Base-by-base conservation (phyloP, 2,113 vertebrate species). In the Oncorhynchus keta region DNA sequence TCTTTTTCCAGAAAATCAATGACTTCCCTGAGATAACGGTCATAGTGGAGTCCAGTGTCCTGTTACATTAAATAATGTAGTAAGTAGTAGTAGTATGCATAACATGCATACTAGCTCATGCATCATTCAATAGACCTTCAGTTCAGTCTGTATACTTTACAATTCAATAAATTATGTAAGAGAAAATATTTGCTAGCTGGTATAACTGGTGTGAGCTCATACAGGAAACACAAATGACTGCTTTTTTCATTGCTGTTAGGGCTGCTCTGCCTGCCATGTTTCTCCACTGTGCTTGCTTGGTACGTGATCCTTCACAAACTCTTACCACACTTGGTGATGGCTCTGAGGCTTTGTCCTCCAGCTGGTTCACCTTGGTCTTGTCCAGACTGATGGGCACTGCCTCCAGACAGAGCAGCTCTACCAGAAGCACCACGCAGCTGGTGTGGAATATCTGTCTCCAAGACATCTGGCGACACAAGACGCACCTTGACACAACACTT, bases 1-100 rank as follows among this genome's bases (percentile, higher is more conserved):
- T 99, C 98, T 90, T 97, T 99, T 91, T 99, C 98, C 68, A 99
- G 93, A 78, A 99, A 98, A 90, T 99, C 97, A 51, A 99, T 98
- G 79, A 99, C 98, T 94, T 99, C 96, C 79, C 95, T 95, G 89
- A 99, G 97, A 90, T 99, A 99, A 57, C 95, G 97, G 86, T 99
- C 97, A 85, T 99, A 99, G 90, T 98, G 98, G 79, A 99, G 94
- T 78, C 98, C 98, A 48, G 97, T 99, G 88, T 99, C 98, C 98
- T 99, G 45, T 82, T 2, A 90, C 85, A 84, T 14, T 66, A 74
- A 5, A 75, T 68, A 79, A 51, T 67, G 20, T 22, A 20, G 30
- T 32, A 64, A 45, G 39, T 45, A 0, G 14, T 75, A 18, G 14
- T 22, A 48, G 24, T n/a, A 51, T 11, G 6, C 6, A 67, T 73